Evolutionary conservation across 2,113 vertebrate genomes (phyloP).

Genomic region (Dissostichus mawsoni): DNA sequence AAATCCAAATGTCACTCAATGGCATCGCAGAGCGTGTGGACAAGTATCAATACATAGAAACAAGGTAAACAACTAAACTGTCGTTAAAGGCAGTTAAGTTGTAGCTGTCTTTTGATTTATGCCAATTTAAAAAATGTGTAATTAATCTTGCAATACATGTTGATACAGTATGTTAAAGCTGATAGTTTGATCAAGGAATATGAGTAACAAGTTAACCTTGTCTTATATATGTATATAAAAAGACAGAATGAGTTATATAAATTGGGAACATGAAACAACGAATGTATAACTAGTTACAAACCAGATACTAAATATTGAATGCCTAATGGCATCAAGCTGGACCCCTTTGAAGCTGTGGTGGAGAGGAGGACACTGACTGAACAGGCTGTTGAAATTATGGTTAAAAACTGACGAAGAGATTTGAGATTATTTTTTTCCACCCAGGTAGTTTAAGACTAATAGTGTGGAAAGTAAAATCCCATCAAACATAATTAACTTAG

Average conservation of each 20-base stretch:
- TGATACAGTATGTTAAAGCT: background rate
- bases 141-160: background rate
- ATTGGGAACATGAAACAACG: background rate
- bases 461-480: too few species aligned
- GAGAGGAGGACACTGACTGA: background rate
- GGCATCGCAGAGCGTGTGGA: background rate
- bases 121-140: background rate
- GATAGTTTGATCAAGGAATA: background rate
- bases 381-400: too few species aligned
- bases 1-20: background rate
- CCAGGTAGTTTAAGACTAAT: too few species aligned
- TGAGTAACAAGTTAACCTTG: background rate
- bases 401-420: background rate
- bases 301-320: background rate
- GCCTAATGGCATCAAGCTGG: too few species aligned
- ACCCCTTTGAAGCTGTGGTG: too few species aligned
- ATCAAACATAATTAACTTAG: too few species aligned
- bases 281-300: background rate
- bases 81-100: background rate
- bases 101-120: background rate
- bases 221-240: too few species aligned
- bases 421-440: background rate
- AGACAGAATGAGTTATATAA: background rate
- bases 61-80: too few species aligned
- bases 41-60: background rate